Base-by-base conservation (phyloP, 2,888 invertebrate genomes). In the Ypsolopha sequella region DNA sequence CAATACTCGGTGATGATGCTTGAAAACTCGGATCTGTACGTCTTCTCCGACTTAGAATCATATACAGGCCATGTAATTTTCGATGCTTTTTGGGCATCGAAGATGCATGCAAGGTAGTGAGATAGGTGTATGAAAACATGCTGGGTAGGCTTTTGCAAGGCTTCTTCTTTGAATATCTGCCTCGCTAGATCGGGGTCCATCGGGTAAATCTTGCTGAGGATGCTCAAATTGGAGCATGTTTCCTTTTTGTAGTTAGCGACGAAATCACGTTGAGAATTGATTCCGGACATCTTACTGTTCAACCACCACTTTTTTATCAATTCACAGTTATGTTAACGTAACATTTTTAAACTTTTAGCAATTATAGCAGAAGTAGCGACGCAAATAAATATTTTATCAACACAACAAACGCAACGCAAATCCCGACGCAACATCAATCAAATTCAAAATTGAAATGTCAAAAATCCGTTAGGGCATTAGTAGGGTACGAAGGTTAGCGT, bases 141-240 rank as follows among this genome's bases (percentile, higher is more conserved):
- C 56, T 86, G 82, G 34, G 82, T 85, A 0, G 76, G 82, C 61
- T 84, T 87, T 39, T 86, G 84, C n/a, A 86, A 55, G 8, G 73
- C 71, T 58, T 80, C 79, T 41, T 80, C 80, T 50, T 70, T 74
- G 45, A 76, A 72, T 45, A 82, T 56, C 51, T 67, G 65, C 41
- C 65, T 63, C 14, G 63, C 60, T 49, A 84, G 58, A 34, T 80
- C 78, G 2, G 56, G 33, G n/a, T 73, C 57, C 68, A 80, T 70
- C 2, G 70, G 65, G 13, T 76, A 69, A 6, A 79, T 50, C 55
- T 73, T 80, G 55, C 68, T 70, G 9, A 86, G 61, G 51, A 77
- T 63, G 4, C 63, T 64, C 33, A 78, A 55, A 56, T 80, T 85
- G 44, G 68, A 58, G 54, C 58, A 60, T 7, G 75, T 82, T 58